Evolutionary conservation across 2,797 vertebrate species (phyloP).

Genomic region (Chaenodraco wilsoni): DNA sequence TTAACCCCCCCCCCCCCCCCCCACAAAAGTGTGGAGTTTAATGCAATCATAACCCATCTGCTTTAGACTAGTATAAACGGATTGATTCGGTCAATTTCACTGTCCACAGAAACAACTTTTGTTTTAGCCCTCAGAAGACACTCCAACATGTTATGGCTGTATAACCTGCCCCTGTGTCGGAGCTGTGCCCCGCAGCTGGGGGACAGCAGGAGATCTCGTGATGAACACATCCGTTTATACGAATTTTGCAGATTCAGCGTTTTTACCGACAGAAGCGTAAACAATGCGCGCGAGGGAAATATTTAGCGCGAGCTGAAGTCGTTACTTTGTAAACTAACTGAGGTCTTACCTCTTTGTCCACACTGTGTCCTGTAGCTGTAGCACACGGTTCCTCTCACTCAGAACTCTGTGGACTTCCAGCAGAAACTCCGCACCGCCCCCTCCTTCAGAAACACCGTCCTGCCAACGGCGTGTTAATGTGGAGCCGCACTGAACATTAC

Average conservation of each 20-base stretch:
- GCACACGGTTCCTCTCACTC: no score
- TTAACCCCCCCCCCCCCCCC: no score
- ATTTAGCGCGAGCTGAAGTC: neutral
- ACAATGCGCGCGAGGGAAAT: neutral
- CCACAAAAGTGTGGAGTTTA: no score
- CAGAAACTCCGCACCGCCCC: constrained; percentile 38
- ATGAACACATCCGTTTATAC: constrained; percentile 41
- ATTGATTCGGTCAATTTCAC: no score
- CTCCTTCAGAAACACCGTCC: neutral
- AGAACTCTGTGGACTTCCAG: neutral
- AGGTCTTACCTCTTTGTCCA: neutral
- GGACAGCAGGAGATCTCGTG: constrained; percentile 44
- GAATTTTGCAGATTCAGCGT: constrained; percentile 28
- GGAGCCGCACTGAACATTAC: neutral
- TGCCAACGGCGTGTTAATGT: neutral
- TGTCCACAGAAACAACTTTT: neutral
- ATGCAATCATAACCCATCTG: no score
- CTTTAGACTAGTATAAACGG: no score
- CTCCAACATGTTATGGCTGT: neutral
- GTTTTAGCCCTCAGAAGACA: no score
- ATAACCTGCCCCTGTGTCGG: neutral
- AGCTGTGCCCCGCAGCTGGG: neutral
- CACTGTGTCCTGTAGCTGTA: neutral
- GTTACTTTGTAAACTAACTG: neutral
- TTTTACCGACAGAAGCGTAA: neutral